Base-by-base conservation (phyloP, 2,113 vertebrate genomes). In the Rhineura floridana region DNA sequence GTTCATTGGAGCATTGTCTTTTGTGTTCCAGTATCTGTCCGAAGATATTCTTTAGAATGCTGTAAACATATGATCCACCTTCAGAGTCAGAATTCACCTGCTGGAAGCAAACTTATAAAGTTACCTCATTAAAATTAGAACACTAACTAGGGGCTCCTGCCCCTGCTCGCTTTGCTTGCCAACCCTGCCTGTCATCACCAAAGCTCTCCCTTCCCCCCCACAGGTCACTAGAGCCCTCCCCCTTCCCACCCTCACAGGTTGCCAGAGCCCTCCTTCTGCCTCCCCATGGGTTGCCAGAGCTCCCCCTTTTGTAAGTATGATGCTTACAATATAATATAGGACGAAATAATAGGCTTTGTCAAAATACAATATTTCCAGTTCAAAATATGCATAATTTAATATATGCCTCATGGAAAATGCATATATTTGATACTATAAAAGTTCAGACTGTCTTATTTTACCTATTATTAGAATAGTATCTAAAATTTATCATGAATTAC, bases 21-120 rank as follows among this genome's bases (percentile, higher is more conserved):
- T 98, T 96, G 91, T 98, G 97, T 89, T 97, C 96, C 83, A 99
- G 94, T 77, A 97, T 94, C 87, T 97, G 97, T 84, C 96, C 97
- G 95, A 99, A 97, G 93, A 98, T 96, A 92, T 97, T 97, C 96
- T 96, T 98, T 85, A 99, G 95, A 59, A 97, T 97, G 30, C 87
- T 91, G 94, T 98, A 97, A 93, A 98, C 93, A 82, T 95, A 46
- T 7, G 94, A 93, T 69, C 97, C 98, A 39, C 97, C 94, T 91
- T 97, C 97, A 59, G 97, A 97, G 93, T 97, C 94, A 2, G 95
- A 95, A 91, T 93, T 96, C 46, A 96, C 96, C 98, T 99, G 90
- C 50, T 79, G 81, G 92, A 94, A 92, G 88, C 94, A 76, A 93
- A 92, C 73, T 78, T 33, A n/a, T n/a, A 17, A 65, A 93, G 59